Conservation (phyloP, 2,113 vertebrate species). For the Gnathonemus echidnorhynchus region DNA sequence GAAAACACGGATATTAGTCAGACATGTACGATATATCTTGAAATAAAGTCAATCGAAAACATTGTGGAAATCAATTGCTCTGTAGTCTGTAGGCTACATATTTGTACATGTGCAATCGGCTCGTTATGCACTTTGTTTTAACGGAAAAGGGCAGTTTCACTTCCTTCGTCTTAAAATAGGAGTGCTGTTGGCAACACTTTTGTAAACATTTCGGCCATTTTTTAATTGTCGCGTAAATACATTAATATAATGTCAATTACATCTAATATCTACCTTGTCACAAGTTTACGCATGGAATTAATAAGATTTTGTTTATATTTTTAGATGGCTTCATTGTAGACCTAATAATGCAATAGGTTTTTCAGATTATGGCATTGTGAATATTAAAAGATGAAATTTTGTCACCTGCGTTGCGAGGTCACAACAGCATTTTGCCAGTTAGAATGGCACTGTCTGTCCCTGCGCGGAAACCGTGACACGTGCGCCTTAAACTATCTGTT, state of each 20-base stretch:
- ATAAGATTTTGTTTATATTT: background rate
- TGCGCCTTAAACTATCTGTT: background rate
- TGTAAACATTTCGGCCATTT: background rate
- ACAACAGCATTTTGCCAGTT: background rate
- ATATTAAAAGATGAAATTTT: background rate
- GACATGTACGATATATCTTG: background rate
- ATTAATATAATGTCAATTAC: background rate
- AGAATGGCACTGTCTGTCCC: background rate
- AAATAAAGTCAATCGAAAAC: background rate
- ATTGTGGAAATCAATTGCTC: background rate
- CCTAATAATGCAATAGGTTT: background rate
- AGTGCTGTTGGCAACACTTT: background rate
- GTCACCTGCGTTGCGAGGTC: background rate
- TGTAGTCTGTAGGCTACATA: background rate
- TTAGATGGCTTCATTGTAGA: background rate
- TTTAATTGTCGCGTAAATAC: background rate
- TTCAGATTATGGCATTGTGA: background rate
- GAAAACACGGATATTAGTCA: background rate
- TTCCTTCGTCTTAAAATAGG: conserved; percentile 33
- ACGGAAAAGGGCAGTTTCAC: conserved; percentile 27
- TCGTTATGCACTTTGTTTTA: background rate
- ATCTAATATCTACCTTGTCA: background rate
- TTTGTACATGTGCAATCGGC: background rate
- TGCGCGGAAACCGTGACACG: background rate
- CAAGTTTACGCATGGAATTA: background rate